A percentile compares a stretch with the other conserved stretches of the same genome.
These are phyloP conservation scores for Pantherophis vulpinus DNA, from an alignment of 2,797 vertebrate species.

Conservation along the genomic window DNA sequence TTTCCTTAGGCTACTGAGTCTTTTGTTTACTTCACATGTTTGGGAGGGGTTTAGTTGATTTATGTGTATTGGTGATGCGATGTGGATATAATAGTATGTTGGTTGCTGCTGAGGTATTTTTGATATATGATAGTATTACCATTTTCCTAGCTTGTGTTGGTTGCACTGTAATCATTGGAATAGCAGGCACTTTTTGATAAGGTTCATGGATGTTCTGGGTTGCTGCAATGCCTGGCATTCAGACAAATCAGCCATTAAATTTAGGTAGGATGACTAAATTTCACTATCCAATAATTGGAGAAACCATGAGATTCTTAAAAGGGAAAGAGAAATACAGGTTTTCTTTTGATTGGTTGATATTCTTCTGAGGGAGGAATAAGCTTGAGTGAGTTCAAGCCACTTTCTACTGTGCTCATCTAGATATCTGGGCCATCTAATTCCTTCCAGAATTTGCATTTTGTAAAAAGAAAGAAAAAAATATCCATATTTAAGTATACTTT, in stretches of 20 bases:
- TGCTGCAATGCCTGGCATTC: background rate
- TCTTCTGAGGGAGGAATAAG: background rate
- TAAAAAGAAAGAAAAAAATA: background rate
- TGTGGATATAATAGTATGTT: background rate
- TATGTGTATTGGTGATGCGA: background rate
- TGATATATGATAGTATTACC: background rate
- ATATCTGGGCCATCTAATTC: background rate
- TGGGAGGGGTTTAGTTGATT: background rate
- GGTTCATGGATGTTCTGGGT: background rate
- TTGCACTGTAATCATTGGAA: background rate
- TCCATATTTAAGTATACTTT: background rate
- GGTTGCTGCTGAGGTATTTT: background rate
- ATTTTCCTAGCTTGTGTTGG: background rate
- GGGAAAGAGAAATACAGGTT: background rate
- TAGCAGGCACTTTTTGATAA: background rate
- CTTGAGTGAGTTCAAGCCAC: background rate
- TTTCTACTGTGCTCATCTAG: background rate
- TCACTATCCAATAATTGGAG: background rate
- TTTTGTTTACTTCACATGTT: background rate
- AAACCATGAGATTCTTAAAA: background rate
- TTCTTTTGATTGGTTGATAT: background rate
- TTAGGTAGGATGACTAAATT: background rate
- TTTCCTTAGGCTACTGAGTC: background rate
- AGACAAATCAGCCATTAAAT: background rate
- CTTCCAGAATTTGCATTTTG: background rate